Evolutionary conservation across 1,140 invertebrate genomes (phyloP), one percentile per base, ranked within the genome.

Genomic region (Brachionus calyciflorus): DNA sequence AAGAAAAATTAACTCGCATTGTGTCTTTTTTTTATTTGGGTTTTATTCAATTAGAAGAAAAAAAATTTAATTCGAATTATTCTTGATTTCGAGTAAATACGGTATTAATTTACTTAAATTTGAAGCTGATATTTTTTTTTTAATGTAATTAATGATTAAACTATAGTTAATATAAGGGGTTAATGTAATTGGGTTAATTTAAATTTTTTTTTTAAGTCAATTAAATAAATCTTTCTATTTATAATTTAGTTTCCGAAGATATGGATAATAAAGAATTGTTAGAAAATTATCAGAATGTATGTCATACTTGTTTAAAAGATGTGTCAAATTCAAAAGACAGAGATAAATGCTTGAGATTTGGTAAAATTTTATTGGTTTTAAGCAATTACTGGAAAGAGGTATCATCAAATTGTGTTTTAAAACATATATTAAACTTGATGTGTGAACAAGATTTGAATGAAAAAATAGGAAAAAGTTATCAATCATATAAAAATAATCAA

Each of bases 251-350:
- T 33, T 37, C 10, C 33, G 55, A 60, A 12, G 37, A 60, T 33
- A 10, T 21, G 1, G 60, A 44, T 14, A 24, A 44, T 9, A 65
- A 26, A 46, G 60, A 65, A 30, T 24, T 14, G 24, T 44, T 65
- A 17, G 60, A 65, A 44, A 65, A 65, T 65, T 65, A 44, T 44
- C 37, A 65, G 19, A 65, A 65, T 65, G 33, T 65, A 41, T 65
- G 60, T 14, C 60, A 65, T n/a, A 44, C 60, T 3, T 65, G 40
- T 65, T 41, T 65, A 14, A 41, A 24, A 44, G 60, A 65, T 14
- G 33, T 65, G 21, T 41, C 40, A 10, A 65, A 44, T 44, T 24
- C 21, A 3, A 65, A 65, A 65, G 60, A 65, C 10, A 65, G 21
- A 44, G 60, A 65, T 10, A 65, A 65, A 14, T 65, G 19, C 44